Percentiles rank a stretch among this genome's conserved stretches.
Evolutionary conservation across 2,113 vertebrate species (phyloP).

Genomic region (Ailurus styani): DNA sequence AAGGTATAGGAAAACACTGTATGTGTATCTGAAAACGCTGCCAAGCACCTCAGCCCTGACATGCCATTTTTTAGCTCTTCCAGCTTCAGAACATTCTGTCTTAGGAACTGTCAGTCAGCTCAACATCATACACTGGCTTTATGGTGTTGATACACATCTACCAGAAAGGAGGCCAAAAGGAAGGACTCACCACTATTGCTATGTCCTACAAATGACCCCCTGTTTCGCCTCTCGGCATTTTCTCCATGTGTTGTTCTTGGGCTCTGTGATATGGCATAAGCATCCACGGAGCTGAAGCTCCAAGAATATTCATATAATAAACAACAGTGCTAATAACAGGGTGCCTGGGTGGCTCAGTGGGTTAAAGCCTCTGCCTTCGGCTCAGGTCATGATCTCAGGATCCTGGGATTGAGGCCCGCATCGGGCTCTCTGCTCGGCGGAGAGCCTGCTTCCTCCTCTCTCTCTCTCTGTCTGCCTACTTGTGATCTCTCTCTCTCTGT

Average conservation of each 20-base stretch:
- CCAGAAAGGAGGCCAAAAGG: conserved; percentile 28
- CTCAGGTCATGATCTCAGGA: no score
- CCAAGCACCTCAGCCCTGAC: conserved; percentile 30
- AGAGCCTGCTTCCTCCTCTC: no score
- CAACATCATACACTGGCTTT: not conserved
- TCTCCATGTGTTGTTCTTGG: not conserved
- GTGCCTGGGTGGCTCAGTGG: no score
- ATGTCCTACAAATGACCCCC: not conserved
- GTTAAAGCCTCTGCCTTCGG: no score
- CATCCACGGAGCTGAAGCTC: not conserved
- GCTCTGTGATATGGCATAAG: not conserved
- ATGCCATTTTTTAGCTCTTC: conserved; percentile 22
- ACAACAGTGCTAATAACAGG: no score
- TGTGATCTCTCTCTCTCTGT: no score
- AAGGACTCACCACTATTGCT: not conserved
- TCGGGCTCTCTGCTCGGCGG: no score
- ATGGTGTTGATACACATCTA: conserved; percentile 28
- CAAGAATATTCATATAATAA: conserved; percentile 3
- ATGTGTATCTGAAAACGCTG: not conserved
- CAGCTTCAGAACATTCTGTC: conserved; percentile 50
- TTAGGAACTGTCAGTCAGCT: conserved; percentile 38
- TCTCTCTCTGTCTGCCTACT: no score
- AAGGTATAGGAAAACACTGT: not conserved
- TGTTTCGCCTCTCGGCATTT: not conserved
- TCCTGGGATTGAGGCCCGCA: no score